phyloP scores from a whole-genome alignment of 2,113 vertebrate species.

The Sorex fumeus region DNA sequence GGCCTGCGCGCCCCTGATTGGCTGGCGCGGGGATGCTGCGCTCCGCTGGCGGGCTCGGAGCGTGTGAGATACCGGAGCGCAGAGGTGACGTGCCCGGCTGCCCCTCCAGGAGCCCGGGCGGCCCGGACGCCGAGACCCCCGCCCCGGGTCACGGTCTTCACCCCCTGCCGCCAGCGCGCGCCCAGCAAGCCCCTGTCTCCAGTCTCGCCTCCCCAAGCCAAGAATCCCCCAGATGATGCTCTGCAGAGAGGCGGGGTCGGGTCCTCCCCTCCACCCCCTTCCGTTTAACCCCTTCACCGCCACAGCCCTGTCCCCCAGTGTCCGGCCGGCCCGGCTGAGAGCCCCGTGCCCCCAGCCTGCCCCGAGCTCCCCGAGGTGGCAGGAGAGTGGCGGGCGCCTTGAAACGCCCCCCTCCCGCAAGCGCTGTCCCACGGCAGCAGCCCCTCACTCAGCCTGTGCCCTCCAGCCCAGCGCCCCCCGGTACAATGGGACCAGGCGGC shows the following conservation, averaged over 20 bases:
- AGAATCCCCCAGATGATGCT: constrained; percentile 72
- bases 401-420: not conserved
- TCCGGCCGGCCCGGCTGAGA: not conserved
- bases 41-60: constrained; percentile 90
- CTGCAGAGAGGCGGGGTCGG: constrained; percentile 83
- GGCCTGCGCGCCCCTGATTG: constrained; percentile 91
- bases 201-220: constrained; percentile 40
- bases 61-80: constrained; percentile 80
- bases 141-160: not conserved
- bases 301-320: constrained; percentile 13
- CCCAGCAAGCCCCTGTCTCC: not conserved
- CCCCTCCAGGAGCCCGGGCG: constrained; percentile 20
- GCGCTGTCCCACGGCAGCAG: not conserved
- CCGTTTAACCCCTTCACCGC: constrained; percentile 84
- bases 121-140: constrained; percentile 5
- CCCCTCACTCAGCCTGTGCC: constrained; percentile 14
- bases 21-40: constrained; percentile 91
- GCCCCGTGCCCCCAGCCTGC: not conserved
- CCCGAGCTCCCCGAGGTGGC: not conserved
- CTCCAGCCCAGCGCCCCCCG: not conserved
- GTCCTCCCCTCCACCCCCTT: constrained; percentile 80
- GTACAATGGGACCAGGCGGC: constrained; percentile 76
- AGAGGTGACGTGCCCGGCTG: constrained; percentile 59
- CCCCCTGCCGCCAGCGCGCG: not conserved
- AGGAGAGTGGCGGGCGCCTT: not conserved